These are phyloP conservation scores for Kryptolebias ocellatus DNA, from an alignment of 2,797 vertebrate genomes.

Conservation along the genomic window DNA sequence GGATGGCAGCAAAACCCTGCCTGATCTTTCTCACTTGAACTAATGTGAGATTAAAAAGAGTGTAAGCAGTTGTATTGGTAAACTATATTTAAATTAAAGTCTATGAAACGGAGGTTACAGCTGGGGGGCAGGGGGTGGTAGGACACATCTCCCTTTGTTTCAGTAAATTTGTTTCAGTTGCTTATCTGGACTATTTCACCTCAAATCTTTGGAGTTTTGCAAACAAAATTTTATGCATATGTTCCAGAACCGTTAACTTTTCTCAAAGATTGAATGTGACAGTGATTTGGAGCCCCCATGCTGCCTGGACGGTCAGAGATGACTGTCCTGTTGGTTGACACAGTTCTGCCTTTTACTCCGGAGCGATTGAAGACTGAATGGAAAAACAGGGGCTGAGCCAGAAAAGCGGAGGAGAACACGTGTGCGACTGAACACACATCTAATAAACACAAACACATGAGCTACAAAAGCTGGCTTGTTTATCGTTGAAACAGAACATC, in stretches of 20 bases:
- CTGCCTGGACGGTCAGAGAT: constrained; percentile 34
- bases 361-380: constrained; percentile 32
- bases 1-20: too few relatives aligned
- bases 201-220: not conserved
- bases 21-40: too few relatives aligned
- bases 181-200: constrained; percentile 19
- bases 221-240: constrained; percentile 19
- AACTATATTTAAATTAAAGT: too few relatives aligned
- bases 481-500: constrained; percentile 9
- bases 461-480: not conserved
- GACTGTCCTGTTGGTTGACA: constrained; percentile 19
- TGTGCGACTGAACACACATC: constrained; percentile 18
- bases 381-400: constrained; percentile 46
- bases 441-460: constrained; percentile 5
- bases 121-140: not conserved
- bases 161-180: constrained; percentile 8
- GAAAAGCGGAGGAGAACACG: constrained; percentile 31
- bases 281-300: constrained; percentile 12
- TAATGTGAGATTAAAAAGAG: too few relatives aligned
- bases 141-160: not conserved
- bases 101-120: not conserved
- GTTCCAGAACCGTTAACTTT: constrained; percentile 12
- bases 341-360: constrained; percentile 23
- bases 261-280: constrained; percentile 27
- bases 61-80: too few relatives aligned